A percentile compares a stretch with the other conserved stretches of the same genome.
Conservation (phyloP, 2,797 vertebrate genomes). For the Phoxinus dragarum region DNA sequence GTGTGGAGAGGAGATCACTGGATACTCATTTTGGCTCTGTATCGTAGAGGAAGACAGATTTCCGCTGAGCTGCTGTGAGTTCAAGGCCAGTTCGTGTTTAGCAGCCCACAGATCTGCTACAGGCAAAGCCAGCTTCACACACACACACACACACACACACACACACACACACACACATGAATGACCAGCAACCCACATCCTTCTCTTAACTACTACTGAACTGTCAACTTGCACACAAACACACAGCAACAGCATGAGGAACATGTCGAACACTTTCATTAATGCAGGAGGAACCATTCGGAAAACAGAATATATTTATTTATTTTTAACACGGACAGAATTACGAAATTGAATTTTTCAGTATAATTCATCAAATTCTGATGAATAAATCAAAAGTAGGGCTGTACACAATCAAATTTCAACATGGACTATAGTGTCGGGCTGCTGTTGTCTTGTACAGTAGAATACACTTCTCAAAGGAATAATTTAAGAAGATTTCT, state of each 20-base stretch:
- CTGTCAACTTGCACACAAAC: background rate
- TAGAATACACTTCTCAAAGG: background rate
- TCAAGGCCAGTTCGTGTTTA: constrained; percentile 30
- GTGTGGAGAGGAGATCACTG: constrained; percentile 7
- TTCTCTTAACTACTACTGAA: background rate
- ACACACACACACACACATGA: constrained; percentile 27
- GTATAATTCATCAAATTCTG: background rate
- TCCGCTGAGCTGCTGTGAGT: constrained; percentile 22
- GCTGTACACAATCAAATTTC: background rate
- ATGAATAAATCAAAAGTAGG: background rate
- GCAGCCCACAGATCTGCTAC: constrained; percentile 23
- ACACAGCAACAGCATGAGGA: background rate
- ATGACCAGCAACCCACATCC: background rate
- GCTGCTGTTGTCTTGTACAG: background rate
- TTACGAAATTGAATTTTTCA: background rate
- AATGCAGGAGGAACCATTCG: background rate
- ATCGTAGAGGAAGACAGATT: background rate
- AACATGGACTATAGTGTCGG: background rate
- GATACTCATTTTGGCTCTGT: constrained; percentile 21
- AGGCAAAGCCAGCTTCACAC: constrained; percentile 27
- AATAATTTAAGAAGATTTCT: background rate
- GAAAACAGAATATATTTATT: background rate
- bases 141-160: constrained; percentile 26
- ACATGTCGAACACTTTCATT: background rate
- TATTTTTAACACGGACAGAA: too few relatives aligned